These are phyloP conservation scores for Enteromius thamalakanensis DNA, from an alignment of 2,797 vertebrate species.

Conservation along the genomic window DNA sequence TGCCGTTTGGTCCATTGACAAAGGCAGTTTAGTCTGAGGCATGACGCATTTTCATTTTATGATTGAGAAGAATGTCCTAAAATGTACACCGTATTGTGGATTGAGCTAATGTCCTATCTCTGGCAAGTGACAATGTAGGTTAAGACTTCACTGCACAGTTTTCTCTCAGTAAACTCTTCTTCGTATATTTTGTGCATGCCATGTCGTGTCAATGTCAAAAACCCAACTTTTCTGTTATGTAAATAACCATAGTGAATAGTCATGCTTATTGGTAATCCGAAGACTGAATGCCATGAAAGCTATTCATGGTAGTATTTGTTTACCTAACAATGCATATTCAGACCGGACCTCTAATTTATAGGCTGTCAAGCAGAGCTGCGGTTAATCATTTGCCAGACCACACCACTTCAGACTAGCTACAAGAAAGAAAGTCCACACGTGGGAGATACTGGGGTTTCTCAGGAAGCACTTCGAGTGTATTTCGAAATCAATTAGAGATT, in stretches of 20 bases:
- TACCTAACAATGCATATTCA: neutral
- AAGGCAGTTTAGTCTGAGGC: too few species aligned
- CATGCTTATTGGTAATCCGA: neutral
- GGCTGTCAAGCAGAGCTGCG: slow-evolving; percentile 9
- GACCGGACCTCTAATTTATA: slow-evolving; percentile 23
- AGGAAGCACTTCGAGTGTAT: slow-evolving; percentile 15
- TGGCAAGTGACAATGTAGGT: slow-evolving; percentile 27
- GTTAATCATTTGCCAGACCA: slow-evolving; percentile 36
- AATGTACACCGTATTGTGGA: neutral
- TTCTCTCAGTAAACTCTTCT: neutral
- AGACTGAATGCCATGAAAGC: neutral
- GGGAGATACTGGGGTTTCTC: slow-evolving; percentile 18
- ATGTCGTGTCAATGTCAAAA: neutral
- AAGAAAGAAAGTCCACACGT: slow-evolving; percentile 18
- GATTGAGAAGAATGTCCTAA: too few species aligned
- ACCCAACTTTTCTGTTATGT: neutral
- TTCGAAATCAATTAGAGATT: slow-evolving; percentile 24
- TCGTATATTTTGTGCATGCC: neutral
- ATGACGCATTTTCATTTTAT: too few species aligned
- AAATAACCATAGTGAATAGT: neutral
- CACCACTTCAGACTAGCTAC: neutral
- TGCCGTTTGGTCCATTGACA: too few species aligned
- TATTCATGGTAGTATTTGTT: neutral
- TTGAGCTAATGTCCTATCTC: slow-evolving; percentile 15
- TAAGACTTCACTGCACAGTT: neutral